Base-by-base conservation (phyloP, 2,888 invertebrate genomes). In the Pandemis corylana region DNA sequence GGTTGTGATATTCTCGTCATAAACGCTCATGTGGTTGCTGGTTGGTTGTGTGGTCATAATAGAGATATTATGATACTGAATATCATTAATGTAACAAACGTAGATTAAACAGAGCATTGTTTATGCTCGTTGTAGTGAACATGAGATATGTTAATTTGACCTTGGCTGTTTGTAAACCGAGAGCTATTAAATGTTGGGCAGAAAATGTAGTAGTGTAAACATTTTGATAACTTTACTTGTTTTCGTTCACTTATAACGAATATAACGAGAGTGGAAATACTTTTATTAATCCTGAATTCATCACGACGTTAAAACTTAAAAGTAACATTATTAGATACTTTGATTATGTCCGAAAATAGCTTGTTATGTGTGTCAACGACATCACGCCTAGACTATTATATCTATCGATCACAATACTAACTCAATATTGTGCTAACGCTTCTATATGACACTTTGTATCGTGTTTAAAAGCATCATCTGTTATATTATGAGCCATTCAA, bases 51-150 rank as follows among this genome's bases (percentile, higher is more conserved):
- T 67, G 70, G 66, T 66, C 67, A 67, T 71, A 67, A 53, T 66
- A 51, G 62, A 65, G 66, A 51, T 70, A 66, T 36, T 71, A 56
- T 15, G 56, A 71, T 63, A 67, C 62, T 12, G 65, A n/a, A 65
- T 61, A 75, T 49, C 53, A 71, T 75, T 71, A 71, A 13, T 71
- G 51, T 53, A 66, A 62, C 59, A 59, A 44, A 36, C 73, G 41
- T 59, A 62, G 62, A 70, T 75, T 75, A 75, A 75, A 66, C 62
- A 67, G 63, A 75, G 70, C 69, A 74, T 71, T 71, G 75, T 75
- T 67, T 51, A 53, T 70, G 51, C 44, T 42, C n/a, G 61, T 59
- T 61, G 73, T 61, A 59, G 70, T 56, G 69, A 73, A 49, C 59
- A 44, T 36, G 53, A 51, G 65, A 44, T 9, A 7, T 56, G 71